Evolutionary conservation across 2,888 invertebrate species (phyloP), one percentile per base, ranked within the genome.

Genomic region (Apamea epomidion): DNA sequence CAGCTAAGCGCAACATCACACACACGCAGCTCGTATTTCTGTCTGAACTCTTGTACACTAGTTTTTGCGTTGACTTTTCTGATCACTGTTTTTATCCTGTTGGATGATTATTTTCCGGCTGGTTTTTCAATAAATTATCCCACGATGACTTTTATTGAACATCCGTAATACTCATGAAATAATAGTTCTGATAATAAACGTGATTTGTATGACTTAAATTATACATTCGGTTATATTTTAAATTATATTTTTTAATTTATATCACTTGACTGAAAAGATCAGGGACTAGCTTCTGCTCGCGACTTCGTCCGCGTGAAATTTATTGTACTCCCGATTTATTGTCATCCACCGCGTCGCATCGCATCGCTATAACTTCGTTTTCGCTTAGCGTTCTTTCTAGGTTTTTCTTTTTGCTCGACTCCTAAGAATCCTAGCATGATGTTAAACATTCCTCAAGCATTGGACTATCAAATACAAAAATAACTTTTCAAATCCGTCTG

Each of bases 201-300:
- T 79, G 60, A 82, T 84, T 82, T 82, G 67, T 78, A 37, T 79
- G 84, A 62, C 84, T 79, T 83, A 68, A 79, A 82, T 82, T 72
- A 48, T 48, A 78, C 32, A 51, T 71, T 54, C 32, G 5, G 37
- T 71, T 29, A 37, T 37, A 68, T 71, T 77, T 67, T 78, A 71
- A 80, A 51, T 81, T 77, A 25, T 16, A 16, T 67, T 70, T 80
- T 82, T 70, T 65, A 3, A 78, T 81, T 82, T 76, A 76, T 82
- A 25, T 78, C 70, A 25, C 58, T 29, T 58, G 48, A 5, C 10
- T 48, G 54, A 58, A 76, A 81, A 83, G 83, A 78, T 77, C 78
- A 81, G 67, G 75, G 75, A 54, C 51, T 51, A 18, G 18, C 21
- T 18, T 54, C 21, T 54, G 21, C 8, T 3, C 21, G 25, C 58